A percentile compares a stretch with the other conserved stretches of the same genome.
These are phyloP conservation scores for Phoenoteleia sp. DNA, from an alignment of 2,888 invertebrate species.

Conservation along the genomic window DNA sequence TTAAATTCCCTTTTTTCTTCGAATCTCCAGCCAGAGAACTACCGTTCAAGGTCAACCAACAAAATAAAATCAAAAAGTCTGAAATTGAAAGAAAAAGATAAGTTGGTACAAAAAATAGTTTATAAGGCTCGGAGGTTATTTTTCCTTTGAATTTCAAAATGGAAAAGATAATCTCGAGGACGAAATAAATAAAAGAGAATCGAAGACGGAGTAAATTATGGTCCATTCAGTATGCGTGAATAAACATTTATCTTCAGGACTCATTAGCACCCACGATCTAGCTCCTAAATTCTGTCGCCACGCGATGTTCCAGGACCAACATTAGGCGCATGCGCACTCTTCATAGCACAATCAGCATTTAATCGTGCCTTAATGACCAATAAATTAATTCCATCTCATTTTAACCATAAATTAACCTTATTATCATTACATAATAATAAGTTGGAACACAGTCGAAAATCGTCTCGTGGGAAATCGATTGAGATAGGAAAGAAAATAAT, in stretches of 20 bases:
- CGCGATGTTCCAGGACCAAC: slow-evolving; percentile 37
- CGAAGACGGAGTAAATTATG: slow-evolving; percentile 52
- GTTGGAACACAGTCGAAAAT: background rate
- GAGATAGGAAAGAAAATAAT: slow-evolving; percentile 43
- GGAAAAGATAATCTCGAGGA: slow-evolving; percentile 44
- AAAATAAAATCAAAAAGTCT: background rate
- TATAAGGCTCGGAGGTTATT: slow-evolving; percentile 10
- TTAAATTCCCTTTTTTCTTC: background rate
- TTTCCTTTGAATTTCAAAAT: slow-evolving; percentile 43
- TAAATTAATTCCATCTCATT: slow-evolving; percentile 49
- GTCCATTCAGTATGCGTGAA: slow-evolving; percentile 60
- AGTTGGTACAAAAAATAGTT: slow-evolving; percentile 30
- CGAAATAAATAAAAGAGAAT: slow-evolving; percentile 43
- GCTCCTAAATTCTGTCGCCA: slow-evolving; percentile 69
- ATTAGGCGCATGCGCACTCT: slow-evolving; percentile 39
- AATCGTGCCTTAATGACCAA: slow-evolving; percentile 65
- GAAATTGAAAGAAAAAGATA: background rate
- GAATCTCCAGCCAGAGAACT: background rate
- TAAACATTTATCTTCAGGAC: slow-evolving; percentile 65
- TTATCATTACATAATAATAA: slow-evolving; percentile 63
- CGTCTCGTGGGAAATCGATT: slow-evolving; percentile 47
- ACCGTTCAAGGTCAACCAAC: slow-evolving; percentile 1
- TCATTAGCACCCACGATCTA: slow-evolving; percentile 72
- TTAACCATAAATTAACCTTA: slow-evolving; percentile 14
- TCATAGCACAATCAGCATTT: slow-evolving; percentile 45